Evolutionary conservation across 2,113 vertebrate genomes (phyloP), one percentile per base, ranked within the genome.

Genomic region (Sterrhoptilus dennistouni): DNA sequence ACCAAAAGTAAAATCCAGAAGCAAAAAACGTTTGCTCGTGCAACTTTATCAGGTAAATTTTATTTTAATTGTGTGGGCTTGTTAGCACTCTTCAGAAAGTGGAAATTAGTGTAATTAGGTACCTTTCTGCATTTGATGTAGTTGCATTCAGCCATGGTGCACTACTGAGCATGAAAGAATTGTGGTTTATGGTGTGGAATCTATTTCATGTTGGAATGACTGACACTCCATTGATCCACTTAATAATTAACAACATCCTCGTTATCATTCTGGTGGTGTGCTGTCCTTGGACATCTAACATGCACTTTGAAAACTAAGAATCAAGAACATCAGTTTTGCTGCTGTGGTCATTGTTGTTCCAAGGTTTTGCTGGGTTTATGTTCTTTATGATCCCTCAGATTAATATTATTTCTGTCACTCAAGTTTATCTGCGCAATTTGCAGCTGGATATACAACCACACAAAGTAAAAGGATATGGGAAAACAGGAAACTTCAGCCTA

Each of bases 181-280:
- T 92, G 57, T 87, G 91, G 66, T 91, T 96, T 93, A 82, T 78
- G 65, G 23, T 83, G 23, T 94, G 89, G 96, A 59, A 89, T 66
- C 53, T 91, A 6, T 74, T 90, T 36, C 45, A 27, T 44, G 21
- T 83, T 96, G 72, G 94, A 59, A 59, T 97, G 93, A 95, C 35
- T 95, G 89, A 61, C 66, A 19, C 49, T 56, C 65, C 42, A 31
- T 95, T 96, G 92, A 75, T 94, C 47, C 36, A 33, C 49, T 78
- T 85, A 91, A 90, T 91, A 91, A 77, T 97, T 95, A 96, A 95
- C 78, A 83, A 7, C 19, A 33, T 93, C 12, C 29, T 72, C 2
- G 6, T 92, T 59, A 33, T 71, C 50, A 57, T 86, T 90, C 69
- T 59, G n/a, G 14, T 91, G 35, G 36, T 33, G 29, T 69, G 52